These are phyloP conservation scores for Tridacna crocea DNA, from an alignment of 2,888 invertebrate species.

Conservation along the genomic window DNA sequence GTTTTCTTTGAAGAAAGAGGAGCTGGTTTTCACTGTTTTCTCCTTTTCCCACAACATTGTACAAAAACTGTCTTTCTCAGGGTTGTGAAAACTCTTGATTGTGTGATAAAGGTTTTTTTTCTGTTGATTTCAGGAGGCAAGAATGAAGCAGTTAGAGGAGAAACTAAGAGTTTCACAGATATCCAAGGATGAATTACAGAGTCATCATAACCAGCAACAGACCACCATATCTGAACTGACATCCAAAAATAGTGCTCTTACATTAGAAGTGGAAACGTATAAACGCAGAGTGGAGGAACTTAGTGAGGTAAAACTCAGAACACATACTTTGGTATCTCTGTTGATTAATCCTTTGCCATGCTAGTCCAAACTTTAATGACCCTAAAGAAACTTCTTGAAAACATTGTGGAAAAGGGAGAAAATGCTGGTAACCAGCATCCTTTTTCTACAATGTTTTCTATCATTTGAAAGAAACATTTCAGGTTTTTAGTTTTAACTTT, in stretches of 20 bases:
- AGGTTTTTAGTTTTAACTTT: too few species aligned
- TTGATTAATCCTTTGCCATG: too few species aligned
- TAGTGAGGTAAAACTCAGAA: conserved; percentile 70
- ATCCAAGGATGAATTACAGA: conserved; percentile 81
- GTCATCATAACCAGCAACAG: conserved; percentile 78
- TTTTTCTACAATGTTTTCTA: too few species aligned
- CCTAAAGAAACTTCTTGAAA: too few species aligned
- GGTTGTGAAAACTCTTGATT: background rate
- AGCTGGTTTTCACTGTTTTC: background rate
- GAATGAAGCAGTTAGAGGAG: conserved; percentile 81
- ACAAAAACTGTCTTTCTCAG: background rate
- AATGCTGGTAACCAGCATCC: too few species aligned
- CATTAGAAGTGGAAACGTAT: conserved; percentile 79
- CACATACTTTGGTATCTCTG: too few species aligned
- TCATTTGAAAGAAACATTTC: too few species aligned
- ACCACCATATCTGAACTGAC: conserved; percentile 79
- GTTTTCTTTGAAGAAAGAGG: too few species aligned
- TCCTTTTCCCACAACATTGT: background rate
- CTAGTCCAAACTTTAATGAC: too few species aligned
- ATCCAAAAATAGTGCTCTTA: conserved; percentile 80
- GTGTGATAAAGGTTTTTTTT: too few species aligned
- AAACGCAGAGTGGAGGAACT: conserved; percentile 79
- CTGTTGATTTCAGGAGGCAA: conserved; percentile 71
- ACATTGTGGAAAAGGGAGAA: too few species aligned
- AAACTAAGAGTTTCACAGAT: conserved; percentile 77